These are phyloP conservation scores for Philypnodon macrostomus DNA, from an alignment of 2,797 vertebrate genomes.

Conservation along the genomic window DNA sequence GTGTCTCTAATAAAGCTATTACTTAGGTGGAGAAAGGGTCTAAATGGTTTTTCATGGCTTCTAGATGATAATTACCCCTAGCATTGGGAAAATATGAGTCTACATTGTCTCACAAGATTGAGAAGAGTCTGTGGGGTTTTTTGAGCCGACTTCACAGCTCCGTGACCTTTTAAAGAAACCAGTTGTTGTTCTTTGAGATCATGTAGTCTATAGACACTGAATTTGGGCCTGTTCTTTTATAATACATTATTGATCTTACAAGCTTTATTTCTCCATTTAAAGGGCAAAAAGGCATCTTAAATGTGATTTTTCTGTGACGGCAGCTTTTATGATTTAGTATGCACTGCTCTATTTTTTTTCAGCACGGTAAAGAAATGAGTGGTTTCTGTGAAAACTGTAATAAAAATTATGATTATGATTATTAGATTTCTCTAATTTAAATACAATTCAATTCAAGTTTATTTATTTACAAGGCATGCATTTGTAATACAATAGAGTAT, in stretches of 20 bases:
- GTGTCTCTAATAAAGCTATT: slow-evolving; percentile 79
- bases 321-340: slow-evolving; percentile 14
- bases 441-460: no score
- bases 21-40: slow-evolving; percentile 63
- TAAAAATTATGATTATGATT: no score
- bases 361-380: neutral
- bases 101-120: slow-evolving; percentile 44
- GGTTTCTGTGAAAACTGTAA: no score
- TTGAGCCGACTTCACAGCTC: slow-evolving; percentile 61
- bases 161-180: slow-evolving; percentile 73
- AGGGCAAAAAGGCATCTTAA: slow-evolving; percentile 45
- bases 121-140: slow-evolving; percentile 35
- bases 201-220: slow-evolving; percentile 58
- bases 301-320: slow-evolving; percentile 8
- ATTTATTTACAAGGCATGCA: no score
- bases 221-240: slow-evolving; percentile 62
- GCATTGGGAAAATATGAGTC: slow-evolving; percentile 67
- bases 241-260: slow-evolving; percentile 77
- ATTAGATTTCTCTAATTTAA: no score
- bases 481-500: no score
- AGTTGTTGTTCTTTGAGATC: slow-evolving; percentile 63
- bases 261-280: slow-evolving; percentile 64
- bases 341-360: neutral
- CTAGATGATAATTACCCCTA: slow-evolving; percentile 65
- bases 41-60: slow-evolving; percentile 66